Conservation (phyloP, 2,888 invertebrate genomes). For the Drosophila phalerata region DNA sequence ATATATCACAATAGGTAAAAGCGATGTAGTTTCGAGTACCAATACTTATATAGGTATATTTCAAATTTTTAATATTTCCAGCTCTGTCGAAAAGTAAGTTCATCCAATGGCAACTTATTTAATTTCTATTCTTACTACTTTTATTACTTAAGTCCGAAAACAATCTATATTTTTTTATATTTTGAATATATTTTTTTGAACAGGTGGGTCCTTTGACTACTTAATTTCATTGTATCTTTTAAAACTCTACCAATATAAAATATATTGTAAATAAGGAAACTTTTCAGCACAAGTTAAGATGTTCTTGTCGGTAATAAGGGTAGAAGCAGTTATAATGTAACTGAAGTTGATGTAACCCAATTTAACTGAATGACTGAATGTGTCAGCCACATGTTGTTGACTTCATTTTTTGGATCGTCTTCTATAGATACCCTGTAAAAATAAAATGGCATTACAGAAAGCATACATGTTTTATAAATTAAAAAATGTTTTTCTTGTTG, state of each 20-base stretch:
- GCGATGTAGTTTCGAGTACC: too few relatives aligned
- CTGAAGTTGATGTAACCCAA: conserved; percentile 28
- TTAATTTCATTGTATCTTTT: not conserved
- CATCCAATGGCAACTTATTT: too few relatives aligned
- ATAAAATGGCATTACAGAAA: not conserved
- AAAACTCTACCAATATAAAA: not conserved
- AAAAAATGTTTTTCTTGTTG: too few relatives aligned
- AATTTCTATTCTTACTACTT: not conserved
- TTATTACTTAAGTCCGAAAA: not conserved
- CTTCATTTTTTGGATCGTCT: conserved; percentile 19
- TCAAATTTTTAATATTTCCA: not conserved
- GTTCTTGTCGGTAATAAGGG: not conserved
- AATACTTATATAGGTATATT: not conserved
- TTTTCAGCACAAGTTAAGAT: not conserved
- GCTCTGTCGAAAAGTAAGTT: too few relatives aligned
- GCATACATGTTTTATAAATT: not conserved
- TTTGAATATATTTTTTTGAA: too few relatives aligned
- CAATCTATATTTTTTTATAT: too few relatives aligned
- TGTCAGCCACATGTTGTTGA: conserved; percentile 51
- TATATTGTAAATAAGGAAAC: not conserved
- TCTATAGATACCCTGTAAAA: conserved; percentile 28
- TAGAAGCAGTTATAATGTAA: conserved; percentile 14
- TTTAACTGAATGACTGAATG: conserved; percentile 39
- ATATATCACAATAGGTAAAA: not conserved
- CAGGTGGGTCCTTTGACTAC: too few relatives aligned